Conservation (phyloP, 2,888 invertebrate species). For the Argynnis bischoffii region DNA sequence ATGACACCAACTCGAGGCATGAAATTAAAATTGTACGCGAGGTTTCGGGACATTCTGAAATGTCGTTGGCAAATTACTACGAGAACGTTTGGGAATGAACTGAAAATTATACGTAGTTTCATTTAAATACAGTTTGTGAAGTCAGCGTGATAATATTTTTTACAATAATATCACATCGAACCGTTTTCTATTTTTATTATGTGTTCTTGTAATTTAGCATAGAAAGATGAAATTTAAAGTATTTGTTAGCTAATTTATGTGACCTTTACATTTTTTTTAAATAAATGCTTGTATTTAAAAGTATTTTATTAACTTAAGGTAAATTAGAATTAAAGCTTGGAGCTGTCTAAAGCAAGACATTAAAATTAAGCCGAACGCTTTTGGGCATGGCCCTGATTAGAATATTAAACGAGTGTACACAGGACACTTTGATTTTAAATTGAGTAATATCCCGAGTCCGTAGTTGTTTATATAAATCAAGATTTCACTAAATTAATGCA, state of each 20-base stretch:
- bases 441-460: constrained; percentile 26
- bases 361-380: constrained; percentile 38
- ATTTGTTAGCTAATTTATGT: background rate
- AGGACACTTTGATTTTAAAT: constrained; percentile 38
- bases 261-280: background rate
- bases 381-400: constrained; percentile 46
- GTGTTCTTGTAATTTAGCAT: too few relatives aligned
- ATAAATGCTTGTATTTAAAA: constrained; percentile 8
- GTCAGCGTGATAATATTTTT: background rate
- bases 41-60: constrained; percentile 22
- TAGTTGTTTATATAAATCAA: constrained; percentile 2
- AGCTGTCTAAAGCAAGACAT: constrained; percentile 41
- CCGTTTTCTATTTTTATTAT: too few relatives aligned
- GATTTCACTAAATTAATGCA: background rate
- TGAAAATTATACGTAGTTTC: constrained; percentile 9
- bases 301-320: constrained; percentile 16
- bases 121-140: background rate
- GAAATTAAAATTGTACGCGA: constrained; percentile 36
- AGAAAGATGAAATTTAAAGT: too few relatives aligned
- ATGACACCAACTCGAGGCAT: constrained; percentile 34
- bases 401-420: constrained; percentile 55
- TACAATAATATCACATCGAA: too few relatives aligned
- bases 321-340: constrained; percentile 21
- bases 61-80: constrained; percentile 24
- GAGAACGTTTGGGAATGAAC: constrained; percentile 15